A percentile compares a stretch with the other conserved stretches of the same genome.
Conservation (phyloP, 2,113 vertebrate species). For the Pipra filicauda region DNA sequence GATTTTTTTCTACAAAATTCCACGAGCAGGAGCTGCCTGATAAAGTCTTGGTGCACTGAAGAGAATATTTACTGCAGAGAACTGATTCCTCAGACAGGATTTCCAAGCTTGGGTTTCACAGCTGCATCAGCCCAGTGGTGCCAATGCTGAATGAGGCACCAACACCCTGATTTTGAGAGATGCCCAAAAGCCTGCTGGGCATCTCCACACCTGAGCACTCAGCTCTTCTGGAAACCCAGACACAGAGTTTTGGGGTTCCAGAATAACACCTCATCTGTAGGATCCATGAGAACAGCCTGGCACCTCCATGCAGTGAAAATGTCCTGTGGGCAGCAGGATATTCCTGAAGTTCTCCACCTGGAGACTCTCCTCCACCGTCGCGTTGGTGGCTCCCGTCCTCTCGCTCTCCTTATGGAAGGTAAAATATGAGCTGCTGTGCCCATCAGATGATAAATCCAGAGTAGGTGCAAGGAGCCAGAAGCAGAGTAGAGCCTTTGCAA, state of each 20-base stretch:
- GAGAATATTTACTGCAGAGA: background rate
- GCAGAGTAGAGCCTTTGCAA: background rate
- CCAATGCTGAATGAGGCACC: background rate
- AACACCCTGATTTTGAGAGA: background rate
- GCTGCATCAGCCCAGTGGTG: background rate
- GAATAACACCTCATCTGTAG: background rate
- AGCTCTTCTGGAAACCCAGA: background rate
- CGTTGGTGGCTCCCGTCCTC: background rate
- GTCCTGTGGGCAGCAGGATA: fast-evolving
- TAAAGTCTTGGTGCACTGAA: no score
- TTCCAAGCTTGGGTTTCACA: background rate
- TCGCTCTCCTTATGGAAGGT: background rate
- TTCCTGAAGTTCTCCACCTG: background rate
- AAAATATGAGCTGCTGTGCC: background rate
- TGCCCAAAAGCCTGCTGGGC: background rate
- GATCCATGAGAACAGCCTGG: background rate
- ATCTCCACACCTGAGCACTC: background rate
- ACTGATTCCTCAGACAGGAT: background rate
- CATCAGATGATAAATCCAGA: background rate
- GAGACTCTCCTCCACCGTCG: background rate
- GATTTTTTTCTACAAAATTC: background rate
- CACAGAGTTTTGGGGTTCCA: background rate
- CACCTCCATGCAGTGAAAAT: fast-evolving
- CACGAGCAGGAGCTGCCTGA: background rate
- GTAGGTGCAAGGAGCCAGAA: background rate